Conservation (phyloP, 37 sponge, comb jelly and placozoan species). For the Crambe crambe region DNA sequence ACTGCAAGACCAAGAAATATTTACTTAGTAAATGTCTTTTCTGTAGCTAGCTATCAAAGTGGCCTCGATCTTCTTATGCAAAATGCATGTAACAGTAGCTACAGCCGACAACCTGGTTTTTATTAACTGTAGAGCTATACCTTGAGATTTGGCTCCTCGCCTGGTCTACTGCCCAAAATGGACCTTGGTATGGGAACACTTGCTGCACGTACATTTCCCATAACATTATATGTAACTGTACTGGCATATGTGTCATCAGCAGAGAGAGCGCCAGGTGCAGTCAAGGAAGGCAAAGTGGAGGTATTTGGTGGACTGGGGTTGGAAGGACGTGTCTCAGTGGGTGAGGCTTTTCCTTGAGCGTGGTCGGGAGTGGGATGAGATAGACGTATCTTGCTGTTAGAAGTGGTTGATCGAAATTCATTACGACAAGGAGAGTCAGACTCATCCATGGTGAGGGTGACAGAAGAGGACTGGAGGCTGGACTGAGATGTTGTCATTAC, state of each 20-base stretch:
- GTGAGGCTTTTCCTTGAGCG: constrained; percentile 23
- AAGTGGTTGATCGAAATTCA: constrained; percentile 7
- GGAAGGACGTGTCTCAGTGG: constrained; percentile 35
- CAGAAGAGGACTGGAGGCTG: constrained; percentile 20
- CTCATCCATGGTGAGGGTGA: constrained; percentile 1
- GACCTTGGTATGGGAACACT: not conserved
- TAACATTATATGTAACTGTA: not conserved
- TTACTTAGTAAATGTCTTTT: no score
- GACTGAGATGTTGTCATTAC: not conserved
- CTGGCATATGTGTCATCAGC: not conserved
- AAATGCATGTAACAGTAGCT: no score
- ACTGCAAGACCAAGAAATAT: constrained; percentile 43
- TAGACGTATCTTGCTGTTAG: constrained; percentile 8
- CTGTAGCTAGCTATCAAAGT: no score
- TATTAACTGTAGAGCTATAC: no score
- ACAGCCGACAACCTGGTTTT: no score
- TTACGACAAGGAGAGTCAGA: constrained; percentile 27
- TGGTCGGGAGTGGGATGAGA: constrained; percentile 60
- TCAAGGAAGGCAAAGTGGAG: not conserved
- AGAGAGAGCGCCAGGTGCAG: not conserved
- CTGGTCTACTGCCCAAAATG: constrained; percentile 48
- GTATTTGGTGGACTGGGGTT: no score
- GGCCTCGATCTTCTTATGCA: no score
- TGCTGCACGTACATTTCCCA: not conserved
- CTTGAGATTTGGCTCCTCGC: constrained; percentile 53